Conservation (phyloP, 2,113 vertebrate genomes). For the Serilophus lunatus region DNA sequence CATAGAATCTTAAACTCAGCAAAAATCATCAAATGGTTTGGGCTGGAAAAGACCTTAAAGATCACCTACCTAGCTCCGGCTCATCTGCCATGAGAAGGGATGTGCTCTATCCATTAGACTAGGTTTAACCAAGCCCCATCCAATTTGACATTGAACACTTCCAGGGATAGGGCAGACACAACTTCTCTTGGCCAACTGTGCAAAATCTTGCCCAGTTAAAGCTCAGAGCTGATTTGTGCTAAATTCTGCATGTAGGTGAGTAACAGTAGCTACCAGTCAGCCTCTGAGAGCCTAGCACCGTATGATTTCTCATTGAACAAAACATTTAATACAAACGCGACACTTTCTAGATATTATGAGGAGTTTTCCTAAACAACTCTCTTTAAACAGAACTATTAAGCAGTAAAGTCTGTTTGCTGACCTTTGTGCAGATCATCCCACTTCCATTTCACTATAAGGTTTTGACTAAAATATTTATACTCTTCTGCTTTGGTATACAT, state of each 20-base stretch:
- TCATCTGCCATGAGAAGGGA: neutral
- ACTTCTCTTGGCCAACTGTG: neutral
- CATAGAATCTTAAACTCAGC: neutral
- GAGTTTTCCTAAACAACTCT: conserved; percentile 11
- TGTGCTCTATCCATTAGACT: neutral
- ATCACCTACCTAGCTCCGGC: neutral
- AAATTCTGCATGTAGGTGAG: neutral
- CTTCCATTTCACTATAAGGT: conserved; percentile 1
- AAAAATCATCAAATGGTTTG: neutral
- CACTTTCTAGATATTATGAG: neutral
- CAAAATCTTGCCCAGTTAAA: neutral
- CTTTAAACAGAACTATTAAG: conserved; percentile 18
- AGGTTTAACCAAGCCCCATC: neutral
- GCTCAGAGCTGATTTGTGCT: neutral
- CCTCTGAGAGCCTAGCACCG: neutral
- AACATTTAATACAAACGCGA: conserved; percentile 42
- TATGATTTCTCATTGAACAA: conserved; percentile 27
- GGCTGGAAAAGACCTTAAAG: neutral
- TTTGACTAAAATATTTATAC: conserved; percentile 60
- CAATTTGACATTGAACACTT: neutral
- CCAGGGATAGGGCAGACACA: neutral
- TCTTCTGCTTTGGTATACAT: conserved; percentile 37
- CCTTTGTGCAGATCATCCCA: conserved; percentile 29
- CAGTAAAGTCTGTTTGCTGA: conserved; percentile 26
- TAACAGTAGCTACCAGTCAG: conserved; percentile 29